A percentile compares a stretch with the other conserved stretches of the same genome.
Conservation (phyloP, 2,888 invertebrate species). For the Linnaemya vulpina region DNA sequence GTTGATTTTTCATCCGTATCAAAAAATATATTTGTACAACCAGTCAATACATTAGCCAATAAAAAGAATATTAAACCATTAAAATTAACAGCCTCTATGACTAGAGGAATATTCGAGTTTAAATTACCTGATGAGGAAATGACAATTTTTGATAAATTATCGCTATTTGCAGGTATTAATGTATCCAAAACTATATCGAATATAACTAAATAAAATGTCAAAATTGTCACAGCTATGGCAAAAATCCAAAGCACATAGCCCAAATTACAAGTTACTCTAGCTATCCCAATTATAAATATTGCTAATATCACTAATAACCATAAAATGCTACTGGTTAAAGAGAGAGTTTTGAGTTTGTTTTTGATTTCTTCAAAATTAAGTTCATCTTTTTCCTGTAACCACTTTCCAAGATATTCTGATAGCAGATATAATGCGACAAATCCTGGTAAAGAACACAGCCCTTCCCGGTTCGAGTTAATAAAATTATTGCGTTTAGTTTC, state of each 20-base stretch:
- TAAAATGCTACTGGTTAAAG: conserved; percentile 77
- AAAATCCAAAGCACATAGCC: conserved; percentile 92
- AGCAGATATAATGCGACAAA: conserved; percentile 92
- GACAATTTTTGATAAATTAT: conserved; percentile 27
- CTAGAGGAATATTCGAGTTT: conserved; percentile 83
- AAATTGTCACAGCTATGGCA: conserved; percentile 85
- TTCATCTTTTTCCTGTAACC: conserved; percentile 82
- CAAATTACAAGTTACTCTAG: conserved; percentile 92
- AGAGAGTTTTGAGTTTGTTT: conserved; percentile 75
- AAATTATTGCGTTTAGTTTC: conserved; percentile 85
- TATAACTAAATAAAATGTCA: conserved; percentile 87
- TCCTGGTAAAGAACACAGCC: conserved; percentile 92
- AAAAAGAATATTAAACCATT: conserved; percentile 94
- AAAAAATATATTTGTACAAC: conserved; percentile 89
- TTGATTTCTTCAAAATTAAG: conserved; percentile 74
- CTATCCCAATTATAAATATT: conserved; percentile 85
- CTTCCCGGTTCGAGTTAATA: conserved; percentile 94
- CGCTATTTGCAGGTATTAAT: conserved; percentile 48
- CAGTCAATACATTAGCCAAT: conserved; percentile 92
- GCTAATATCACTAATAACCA: conserved; percentile 84
- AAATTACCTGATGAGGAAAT: conserved; percentile 18
- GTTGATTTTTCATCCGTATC: conserved; percentile 85
- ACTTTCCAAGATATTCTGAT: conserved; percentile 86
- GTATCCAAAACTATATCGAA: conserved; percentile 76
- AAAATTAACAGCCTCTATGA: conserved; percentile 89